Percentiles rank a stretch among this genome's conserved stretches.
These are phyloP conservation scores for Nothura maculosa DNA, from an alignment of 2,797 vertebrate species.

Conservation along the genomic window DNA sequence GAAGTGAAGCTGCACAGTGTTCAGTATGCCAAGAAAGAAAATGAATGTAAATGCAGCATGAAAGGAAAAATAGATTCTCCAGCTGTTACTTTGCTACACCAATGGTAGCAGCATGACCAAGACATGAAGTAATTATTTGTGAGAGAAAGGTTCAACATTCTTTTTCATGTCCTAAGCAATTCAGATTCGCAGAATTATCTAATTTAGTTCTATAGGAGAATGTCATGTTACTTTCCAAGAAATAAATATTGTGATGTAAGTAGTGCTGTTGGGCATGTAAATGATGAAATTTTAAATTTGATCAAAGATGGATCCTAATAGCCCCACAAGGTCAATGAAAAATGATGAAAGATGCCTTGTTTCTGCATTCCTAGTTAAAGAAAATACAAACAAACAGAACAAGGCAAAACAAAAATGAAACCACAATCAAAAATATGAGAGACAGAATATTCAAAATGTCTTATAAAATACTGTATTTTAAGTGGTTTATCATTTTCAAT, in stretches of 20 bases:
- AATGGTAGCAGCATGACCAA: neutral
- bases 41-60: neutral
- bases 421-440: neutral
- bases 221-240: neutral
- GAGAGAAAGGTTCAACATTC: neutral
- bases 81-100: neutral
- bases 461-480: neutral
- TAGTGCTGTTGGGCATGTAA: conserved; percentile 29
- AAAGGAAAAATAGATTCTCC: neutral
- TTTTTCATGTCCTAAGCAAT: no score
- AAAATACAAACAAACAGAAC: neutral
- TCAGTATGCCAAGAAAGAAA: neutral
- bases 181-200: no score
- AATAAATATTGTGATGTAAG: conserved; percentile 35
- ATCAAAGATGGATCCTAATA: conserved; percentile 22
- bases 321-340: neutral
- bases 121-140: neutral
- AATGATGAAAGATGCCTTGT: neutral
- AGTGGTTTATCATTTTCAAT: neutral
- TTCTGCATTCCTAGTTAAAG: neutral
- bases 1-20: fast-evolving
- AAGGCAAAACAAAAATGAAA: neutral
- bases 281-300: conserved; percentile 46
- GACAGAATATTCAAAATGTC: neutral
- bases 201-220: neutral